These are phyloP conservation scores for Cephus nigrinus DNA, from an alignment of 2,888 invertebrate genomes.

Conservation along the genomic window DNA sequence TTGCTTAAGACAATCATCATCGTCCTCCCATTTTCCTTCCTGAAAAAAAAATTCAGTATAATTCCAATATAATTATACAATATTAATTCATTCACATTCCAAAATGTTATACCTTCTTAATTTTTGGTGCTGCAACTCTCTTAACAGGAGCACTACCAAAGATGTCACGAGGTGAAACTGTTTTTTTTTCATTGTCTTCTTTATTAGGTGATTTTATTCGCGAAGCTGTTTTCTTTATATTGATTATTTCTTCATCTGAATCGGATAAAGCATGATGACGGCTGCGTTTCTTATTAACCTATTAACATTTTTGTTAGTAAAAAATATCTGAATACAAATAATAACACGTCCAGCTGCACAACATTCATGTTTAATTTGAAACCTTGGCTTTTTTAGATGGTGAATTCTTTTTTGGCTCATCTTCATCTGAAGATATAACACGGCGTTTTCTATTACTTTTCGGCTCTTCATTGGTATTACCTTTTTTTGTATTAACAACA, in stretches of 20 bases:
- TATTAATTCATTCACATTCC: too few species aligned
- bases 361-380: constrained; percentile 53
- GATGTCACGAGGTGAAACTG: constrained; percentile 68
- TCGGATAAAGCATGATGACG: constrained; percentile 59
- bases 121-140: constrained; percentile 68
- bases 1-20: constrained; percentile 76
- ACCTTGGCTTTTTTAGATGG: constrained; percentile 18
- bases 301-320: constrained; percentile 3
- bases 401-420: constrained; percentile 64
- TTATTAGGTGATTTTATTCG: constrained; percentile 49
- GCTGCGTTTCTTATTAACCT: constrained; percentile 59
- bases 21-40: constrained; percentile 71
- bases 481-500: constrained; percentile 42
- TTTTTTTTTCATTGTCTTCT: constrained; percentile 59
- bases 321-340: constrained; percentile 9
- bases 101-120: constrained; percentile 28
- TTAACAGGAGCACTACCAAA: constrained; percentile 75
- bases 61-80: too few species aligned
- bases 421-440: constrained; percentile 65
- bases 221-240: constrained; percentile 41
- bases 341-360: background rate
- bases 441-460: constrained; percentile 53
- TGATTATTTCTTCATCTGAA: constrained; percentile 66
- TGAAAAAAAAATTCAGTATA: constrained; percentile 12
- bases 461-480: constrained; percentile 26